Evolutionary conservation across 2,888 invertebrate genomes (phyloP).

Genomic region (Drosophila trichaetosa): DNA sequence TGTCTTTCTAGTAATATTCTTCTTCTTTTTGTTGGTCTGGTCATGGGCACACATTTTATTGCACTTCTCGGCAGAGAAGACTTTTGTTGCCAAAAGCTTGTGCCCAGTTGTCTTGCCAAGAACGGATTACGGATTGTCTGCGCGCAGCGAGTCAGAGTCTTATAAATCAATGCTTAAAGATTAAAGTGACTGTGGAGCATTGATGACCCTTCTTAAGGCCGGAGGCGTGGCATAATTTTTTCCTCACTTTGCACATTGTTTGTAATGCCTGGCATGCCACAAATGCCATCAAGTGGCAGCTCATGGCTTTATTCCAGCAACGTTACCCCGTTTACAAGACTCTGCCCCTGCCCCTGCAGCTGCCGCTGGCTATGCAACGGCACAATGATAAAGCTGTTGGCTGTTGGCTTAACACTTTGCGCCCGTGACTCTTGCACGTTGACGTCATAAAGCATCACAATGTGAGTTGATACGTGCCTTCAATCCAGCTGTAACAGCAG

Average conservation of each 20-base stretch:
- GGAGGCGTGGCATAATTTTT: conserved; percentile 52
- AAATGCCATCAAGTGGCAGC: conserved; percentile 55
- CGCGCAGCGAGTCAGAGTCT: conserved; percentile 42
- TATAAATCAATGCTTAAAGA: conserved; percentile 80
- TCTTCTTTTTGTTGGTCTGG: conserved; percentile 33
- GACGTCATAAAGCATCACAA: conserved; percentile 59
- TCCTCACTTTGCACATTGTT: conserved; percentile 62
- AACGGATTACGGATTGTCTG: conserved; percentile 73
- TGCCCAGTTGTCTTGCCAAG: conserved; percentile 72
- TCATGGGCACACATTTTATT: conserved; percentile 69
- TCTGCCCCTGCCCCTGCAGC: neutral
- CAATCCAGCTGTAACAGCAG: conserved; percentile 54
- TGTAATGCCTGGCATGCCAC: conserved; percentile 66
- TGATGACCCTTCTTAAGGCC: conserved; percentile 37
- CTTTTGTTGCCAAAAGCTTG: conserved; percentile 58
- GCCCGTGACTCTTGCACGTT: conserved; percentile 57
- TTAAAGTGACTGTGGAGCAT: conserved; percentile 53
- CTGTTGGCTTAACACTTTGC: conserved; percentile 64
- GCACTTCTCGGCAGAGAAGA: conserved; percentile 54
- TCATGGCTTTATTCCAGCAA: conserved; percentile 57
- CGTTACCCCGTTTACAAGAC: conserved; percentile 34
- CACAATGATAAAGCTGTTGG: conserved; percentile 71
- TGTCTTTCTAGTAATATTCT: neutral
- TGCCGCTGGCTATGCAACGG: neutral
- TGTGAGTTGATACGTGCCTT: conserved; percentile 70